Evolutionary conservation across 2,888 invertebrate genomes (phyloP).

Genomic region (Drosophila borealis): DNA sequence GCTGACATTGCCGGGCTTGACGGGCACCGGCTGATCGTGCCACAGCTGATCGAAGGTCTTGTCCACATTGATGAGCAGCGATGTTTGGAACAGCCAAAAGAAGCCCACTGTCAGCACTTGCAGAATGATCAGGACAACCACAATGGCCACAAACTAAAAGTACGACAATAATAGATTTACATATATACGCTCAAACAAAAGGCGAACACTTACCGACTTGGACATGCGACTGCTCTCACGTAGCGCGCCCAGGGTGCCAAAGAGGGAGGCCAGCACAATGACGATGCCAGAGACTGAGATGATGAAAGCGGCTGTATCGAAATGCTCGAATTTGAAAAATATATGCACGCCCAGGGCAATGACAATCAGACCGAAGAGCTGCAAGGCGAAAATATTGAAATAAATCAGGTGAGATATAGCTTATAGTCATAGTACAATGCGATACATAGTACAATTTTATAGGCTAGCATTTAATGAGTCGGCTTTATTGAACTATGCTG

Average conservation of each 20-base stretch:
- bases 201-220: slow-evolving; percentile 66
- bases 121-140: slow-evolving; percentile 68
- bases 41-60: slow-evolving; percentile 78
- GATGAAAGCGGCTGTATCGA: slow-evolving; percentile 70
- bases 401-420: slow-evolving; percentile 2
- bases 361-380: slow-evolving; percentile 72
- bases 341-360: slow-evolving; percentile 70
- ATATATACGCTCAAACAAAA: neutral
- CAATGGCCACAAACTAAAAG: slow-evolving; percentile 68
- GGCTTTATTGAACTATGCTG: slow-evolving; percentile 8
- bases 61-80: slow-evolving; percentile 79
- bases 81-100: slow-evolving; percentile 77
- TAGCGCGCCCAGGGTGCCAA: slow-evolving; percentile 72
- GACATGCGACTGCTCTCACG: slow-evolving; percentile 75
- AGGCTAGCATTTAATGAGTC: slow-evolving; percentile 7
- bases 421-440: neutral
- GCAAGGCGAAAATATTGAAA: slow-evolving; percentile 18
- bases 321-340: slow-evolving; percentile 71
- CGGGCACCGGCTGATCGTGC: slow-evolving; percentile 77
- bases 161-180: neutral
- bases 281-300: slow-evolving; percentile 70
- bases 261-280: slow-evolving; percentile 61
- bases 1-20: slow-evolving; percentile 78
- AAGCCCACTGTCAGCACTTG: slow-evolving; percentile 75
- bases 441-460: no score